These are phyloP conservation scores for Melanotaenia pygmaea DNA, from an alignment of 2,797 vertebrate species.

Conservation along the genomic window DNA sequence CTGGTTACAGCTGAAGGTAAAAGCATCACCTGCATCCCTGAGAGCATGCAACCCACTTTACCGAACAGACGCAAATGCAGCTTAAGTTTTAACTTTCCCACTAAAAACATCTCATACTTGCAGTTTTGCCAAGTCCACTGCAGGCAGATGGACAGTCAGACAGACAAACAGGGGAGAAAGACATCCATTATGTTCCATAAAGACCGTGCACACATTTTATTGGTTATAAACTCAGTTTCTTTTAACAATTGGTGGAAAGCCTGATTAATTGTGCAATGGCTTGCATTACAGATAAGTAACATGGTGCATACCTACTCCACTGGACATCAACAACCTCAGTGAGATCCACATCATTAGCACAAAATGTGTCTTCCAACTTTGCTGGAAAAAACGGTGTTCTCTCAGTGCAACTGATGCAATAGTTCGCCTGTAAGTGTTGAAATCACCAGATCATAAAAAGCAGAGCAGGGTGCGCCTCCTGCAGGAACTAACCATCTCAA, in stretches of 20 bases:
- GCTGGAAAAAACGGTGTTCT: constrained; percentile 14
- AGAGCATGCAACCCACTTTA: constrained; percentile 25
- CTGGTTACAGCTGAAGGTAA: constrained; percentile 42
- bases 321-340: constrained; percentile 37
- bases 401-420: constrained; percentile 64
- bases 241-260: constrained; percentile 56
- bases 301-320: constrained; percentile 37
- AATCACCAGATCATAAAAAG: constrained; percentile 64
- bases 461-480: constrained; percentile 56
- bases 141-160: constrained; percentile 36
- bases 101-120: constrained; percentile 39
- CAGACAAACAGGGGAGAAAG: constrained; percentile 21
- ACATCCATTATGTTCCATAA: constrained; percentile 36
- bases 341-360: constrained; percentile 59
- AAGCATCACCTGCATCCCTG: constrained; percentile 44
- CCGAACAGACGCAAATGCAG: constrained; percentile 30
- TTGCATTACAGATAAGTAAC: constrained; percentile 71
- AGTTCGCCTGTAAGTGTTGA: constrained; percentile 63
- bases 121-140: constrained; percentile 49
- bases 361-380: constrained; percentile 29
- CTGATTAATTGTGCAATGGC: constrained; percentile 67
- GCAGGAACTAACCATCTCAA: constrained; percentile 65
- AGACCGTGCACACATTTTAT: constrained; percentile 54
- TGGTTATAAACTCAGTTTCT: constrained; percentile 57
- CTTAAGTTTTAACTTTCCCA: constrained; percentile 42